Conservation (phyloP, 1,140 invertebrate species). For the Triops cancriformis region DNA sequence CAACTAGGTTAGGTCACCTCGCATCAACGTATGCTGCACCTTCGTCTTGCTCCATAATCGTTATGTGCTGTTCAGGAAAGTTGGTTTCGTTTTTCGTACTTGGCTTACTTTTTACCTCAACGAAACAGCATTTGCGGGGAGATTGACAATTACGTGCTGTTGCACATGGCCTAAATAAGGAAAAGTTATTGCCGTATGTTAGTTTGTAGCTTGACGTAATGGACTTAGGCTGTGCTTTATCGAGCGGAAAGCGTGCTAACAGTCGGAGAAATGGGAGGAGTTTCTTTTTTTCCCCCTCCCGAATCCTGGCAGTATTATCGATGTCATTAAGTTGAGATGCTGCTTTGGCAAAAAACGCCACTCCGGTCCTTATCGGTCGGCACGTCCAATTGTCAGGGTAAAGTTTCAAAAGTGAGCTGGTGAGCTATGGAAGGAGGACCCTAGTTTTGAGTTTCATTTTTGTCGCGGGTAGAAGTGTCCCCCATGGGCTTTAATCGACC, state of each 20-base stretch:
- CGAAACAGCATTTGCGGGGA: background rate
- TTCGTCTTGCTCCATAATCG: background rate
- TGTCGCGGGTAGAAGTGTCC: background rate
- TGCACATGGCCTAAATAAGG: background rate
- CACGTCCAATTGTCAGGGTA: background rate
- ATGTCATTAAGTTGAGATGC: background rate
- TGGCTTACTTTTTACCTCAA: background rate
- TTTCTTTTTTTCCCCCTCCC: background rate
- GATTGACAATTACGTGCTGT: background rate
- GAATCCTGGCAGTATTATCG: background rate
- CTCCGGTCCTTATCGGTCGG: background rate
- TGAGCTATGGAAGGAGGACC: background rate
- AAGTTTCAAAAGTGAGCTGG: background rate
- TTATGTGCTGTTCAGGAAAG: background rate
- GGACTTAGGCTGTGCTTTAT: background rate
- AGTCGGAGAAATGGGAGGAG: background rate
- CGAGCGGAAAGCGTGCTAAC: background rate
- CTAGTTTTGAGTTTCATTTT: background rate
- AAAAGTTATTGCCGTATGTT: background rate
- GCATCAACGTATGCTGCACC: background rate
- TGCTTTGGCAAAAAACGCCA: background rate
- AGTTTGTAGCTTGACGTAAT: background rate
- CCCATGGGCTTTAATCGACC: slow-evolving; percentile 8
- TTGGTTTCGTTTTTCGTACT: background rate
- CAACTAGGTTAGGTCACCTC: slow-evolving; percentile 9